Evolutionary conservation across 2,888 invertebrate species (phyloP), one percentile per base, ranked within the genome.

Genomic region (Dendrolimus houi): DNA sequence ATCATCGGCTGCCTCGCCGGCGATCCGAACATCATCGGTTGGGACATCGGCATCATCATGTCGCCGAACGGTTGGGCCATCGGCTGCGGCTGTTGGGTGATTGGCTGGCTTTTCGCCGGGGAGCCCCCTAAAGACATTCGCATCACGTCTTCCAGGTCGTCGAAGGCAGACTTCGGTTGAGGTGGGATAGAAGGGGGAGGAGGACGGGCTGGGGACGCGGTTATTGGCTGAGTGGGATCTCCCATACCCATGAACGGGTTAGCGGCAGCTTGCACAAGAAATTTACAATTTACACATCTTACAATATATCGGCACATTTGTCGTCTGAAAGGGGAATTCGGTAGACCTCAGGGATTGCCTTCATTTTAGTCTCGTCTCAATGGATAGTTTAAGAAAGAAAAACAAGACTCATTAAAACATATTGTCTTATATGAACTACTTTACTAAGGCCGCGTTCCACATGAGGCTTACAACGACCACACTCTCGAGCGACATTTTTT

Each of bases 91-190:
- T 83, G 85, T 62, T 84, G 85, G 53, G 84, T 83, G 68, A 84
- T 79, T 52, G 85, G 83, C 62, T 69, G 69, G 67, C 71, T 65
- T 60, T 84, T 85, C 57, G 87, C 85, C 56, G 93, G 93, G 57
- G 93, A 93, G 60, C 93, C 93, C 56, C 94, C 94, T 71, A 94
- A 91, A 56, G 93, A 93, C 91, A 93, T 92, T 59, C 93, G 89
- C 86, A 94, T 94, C 58, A 92, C 93, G 72, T 94, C 93, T 72
- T 94, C 94, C 64, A 94, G 91, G 70, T 94, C 94, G 73, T 94
- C 94, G 78, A 94, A 92, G 52, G 94, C 94, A 67, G 93, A 93
- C 71, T 93, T 94, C 52, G 89, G 88, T 61, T 86, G 83, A 56
- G 81, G 78, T 62, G 84, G 84, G 63, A 78, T 72, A 52, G 75